A percentile compares a stretch with the other conserved stretches of the same genome.
phyloP scores from a whole-genome alignment of 2,797 vertebrate species.

The Myotis pilosus region DNA sequence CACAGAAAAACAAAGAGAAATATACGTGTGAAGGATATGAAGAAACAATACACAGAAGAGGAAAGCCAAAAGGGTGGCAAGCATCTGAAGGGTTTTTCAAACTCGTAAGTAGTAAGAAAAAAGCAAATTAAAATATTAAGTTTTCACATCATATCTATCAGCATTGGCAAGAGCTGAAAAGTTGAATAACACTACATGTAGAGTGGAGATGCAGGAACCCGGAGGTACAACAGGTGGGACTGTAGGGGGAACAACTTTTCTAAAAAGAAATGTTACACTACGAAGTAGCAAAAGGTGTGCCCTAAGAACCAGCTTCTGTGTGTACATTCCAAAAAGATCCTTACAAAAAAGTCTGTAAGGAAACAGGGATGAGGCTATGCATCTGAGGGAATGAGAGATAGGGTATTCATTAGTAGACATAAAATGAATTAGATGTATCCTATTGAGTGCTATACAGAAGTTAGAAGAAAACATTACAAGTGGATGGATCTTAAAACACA shows the following conservation, averaged over 20 bases:
- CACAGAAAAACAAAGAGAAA: not conserved
- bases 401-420: not conserved
- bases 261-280: not conserved
- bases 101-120: not conserved
- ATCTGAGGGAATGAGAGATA: not conserved
- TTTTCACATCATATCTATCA: not conserved
- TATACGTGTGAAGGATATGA: not conserved
- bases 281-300: not conserved
- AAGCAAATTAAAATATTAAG: not conserved
- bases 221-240: not conserved
- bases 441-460: not conserved
- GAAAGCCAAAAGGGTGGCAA: not conserved
- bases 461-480: not conserved
- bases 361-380: not conserved
- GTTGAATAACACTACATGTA: not conserved
- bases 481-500: not conserved
- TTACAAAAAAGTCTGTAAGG: not conserved
- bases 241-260: not conserved
- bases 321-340: no score
- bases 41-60: not conserved
- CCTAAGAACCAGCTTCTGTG: not conserved
- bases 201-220: not conserved
- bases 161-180: not conserved
- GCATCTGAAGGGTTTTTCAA: not conserved
- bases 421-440: not conserved